Evolutionary conservation across 1,140 invertebrate species (phyloP).

Genomic region (Grapholita molesta): DNA sequence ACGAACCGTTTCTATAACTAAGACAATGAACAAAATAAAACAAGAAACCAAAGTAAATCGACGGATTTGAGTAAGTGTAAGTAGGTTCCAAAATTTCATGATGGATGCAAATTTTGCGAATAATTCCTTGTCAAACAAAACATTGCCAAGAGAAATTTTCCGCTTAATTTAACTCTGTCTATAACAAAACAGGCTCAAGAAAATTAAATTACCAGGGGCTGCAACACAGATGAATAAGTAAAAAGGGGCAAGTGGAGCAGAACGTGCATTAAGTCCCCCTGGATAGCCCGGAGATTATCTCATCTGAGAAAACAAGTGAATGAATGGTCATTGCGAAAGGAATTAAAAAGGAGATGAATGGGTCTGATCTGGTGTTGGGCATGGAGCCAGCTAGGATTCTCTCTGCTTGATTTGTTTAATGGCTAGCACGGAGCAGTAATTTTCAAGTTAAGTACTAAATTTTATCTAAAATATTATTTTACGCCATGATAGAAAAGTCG

Average conservation of each 20-base stretch:
- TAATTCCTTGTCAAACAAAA: neutral
- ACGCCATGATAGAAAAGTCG: too few species aligned
- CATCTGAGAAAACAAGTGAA: neutral
- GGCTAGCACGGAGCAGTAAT: neutral
- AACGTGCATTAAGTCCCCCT: conserved; percentile 11
- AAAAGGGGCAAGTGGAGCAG: neutral
- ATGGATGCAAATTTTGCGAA: neutral
- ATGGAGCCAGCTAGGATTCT: neutral
- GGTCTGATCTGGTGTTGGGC: conserved; percentile 4
- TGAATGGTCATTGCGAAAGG: neutral
- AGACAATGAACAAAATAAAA: neutral
- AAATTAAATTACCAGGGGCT: conserved; percentile 15
- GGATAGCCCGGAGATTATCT: neutral
- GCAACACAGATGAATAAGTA: conserved; percentile 15
- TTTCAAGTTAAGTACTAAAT: too few species aligned
- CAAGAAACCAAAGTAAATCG: neutral
- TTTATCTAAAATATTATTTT: too few species aligned
- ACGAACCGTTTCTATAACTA: too few species aligned
- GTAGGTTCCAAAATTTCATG: neutral
- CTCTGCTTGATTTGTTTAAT: neutral
- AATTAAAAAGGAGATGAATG: neutral
- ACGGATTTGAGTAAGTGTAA: neutral
- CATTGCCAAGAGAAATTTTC: neutral
- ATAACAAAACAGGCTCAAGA: conserved; percentile 13
- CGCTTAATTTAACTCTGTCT: conserved; percentile 1